Conservation (phyloP, 2,113 vertebrate genomes). For the Felis catus region F.catus_Fca126_mat1.0 CM031416.1:149484501-149485000, state of each 20-base stretch:
- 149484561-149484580: too few relatives aligned
- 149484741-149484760: too few relatives aligned
- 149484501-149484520: fast-evolving
- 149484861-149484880: fast-evolving
- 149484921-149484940: too few relatives aligned
- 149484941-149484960: neutral
- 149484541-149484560: neutral
- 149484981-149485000: neutral
- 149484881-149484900: neutral
- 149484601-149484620: fast-evolving
- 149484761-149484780: neutral
- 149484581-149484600: neutral
- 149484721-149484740: neutral
- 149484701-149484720: neutral
- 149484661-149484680: neutral
- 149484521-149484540: fast-evolving
- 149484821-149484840: fast-evolving
- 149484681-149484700: neutral
- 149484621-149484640: neutral
- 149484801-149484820: fast-evolving
- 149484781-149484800: too few relatives aligned
- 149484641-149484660: too few relatives aligned
- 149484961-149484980: neutral
- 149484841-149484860: neutral
- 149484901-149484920: fast-evolving